A percentile compares a stretch with the other conserved stretches of the same genome.
Evolutionary conservation across 2,113 vertebrate genomes (phyloP).

Genomic region (Guaruba guarouba): DNA sequence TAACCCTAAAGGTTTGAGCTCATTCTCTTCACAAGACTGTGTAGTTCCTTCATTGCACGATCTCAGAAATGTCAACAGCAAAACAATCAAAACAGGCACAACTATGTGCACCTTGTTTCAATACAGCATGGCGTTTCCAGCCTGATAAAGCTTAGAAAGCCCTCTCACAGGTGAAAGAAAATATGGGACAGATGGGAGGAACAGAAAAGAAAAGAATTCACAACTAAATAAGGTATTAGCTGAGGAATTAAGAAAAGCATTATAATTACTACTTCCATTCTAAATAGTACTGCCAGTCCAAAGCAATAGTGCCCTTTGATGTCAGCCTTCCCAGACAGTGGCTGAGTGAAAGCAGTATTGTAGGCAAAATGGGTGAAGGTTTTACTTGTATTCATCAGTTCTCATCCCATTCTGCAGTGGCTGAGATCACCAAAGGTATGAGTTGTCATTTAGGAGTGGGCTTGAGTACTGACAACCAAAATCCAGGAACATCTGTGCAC

Average conservation of each 20-base stretch:
- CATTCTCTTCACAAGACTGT: background rate
- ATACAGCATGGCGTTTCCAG: background rate
- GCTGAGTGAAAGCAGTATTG: background rate
- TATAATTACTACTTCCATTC: background rate
- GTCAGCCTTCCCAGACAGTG: background rate
- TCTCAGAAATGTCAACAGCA: constrained; percentile 1
- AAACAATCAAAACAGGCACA: background rate
- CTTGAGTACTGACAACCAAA: background rate
- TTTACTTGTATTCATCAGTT: background rate
- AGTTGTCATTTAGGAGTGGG: background rate
- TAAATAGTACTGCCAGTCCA: background rate
- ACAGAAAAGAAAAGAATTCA: background rate
- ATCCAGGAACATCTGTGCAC: background rate
- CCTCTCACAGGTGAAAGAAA: background rate
- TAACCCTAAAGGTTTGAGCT: background rate
- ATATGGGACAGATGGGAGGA: background rate
- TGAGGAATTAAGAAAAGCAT: background rate
- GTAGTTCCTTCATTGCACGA: background rate
- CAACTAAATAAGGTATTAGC: background rate
- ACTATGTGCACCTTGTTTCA: background rate
- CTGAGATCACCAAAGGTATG: background rate
- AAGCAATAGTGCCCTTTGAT: background rate
- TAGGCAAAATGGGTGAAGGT: background rate
- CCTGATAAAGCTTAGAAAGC: background rate
- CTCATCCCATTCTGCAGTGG: background rate